Evolutionary conservation across 2,888 invertebrate species (phyloP), one percentile per base, ranked within the genome.

Genomic region (Miltochrista miniata): DNA sequence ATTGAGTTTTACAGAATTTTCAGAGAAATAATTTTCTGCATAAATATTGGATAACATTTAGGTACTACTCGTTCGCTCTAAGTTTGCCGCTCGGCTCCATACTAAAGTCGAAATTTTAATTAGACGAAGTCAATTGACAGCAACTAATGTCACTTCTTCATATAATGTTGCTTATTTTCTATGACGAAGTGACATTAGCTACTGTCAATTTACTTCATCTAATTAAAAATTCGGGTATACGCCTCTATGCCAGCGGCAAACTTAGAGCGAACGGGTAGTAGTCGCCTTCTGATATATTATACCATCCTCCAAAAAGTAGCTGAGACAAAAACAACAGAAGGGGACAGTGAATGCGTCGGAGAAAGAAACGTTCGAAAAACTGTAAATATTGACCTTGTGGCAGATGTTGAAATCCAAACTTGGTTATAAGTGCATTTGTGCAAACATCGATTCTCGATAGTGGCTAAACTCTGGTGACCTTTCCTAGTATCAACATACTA

Each of bases 361-460:
- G 77, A 80, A 85, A 85, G 76, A 80, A 80, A 73, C 75, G 68
- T 72, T 79, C 71, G 73, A 77, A 83, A 84, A 80, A 80, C 83
- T 70, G 80, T 87, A 88, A 90, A 90, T 90, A 90, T 90, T 90
- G 90, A 90, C 89, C 89, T 87, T 87, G 85, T 69, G 75, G 85
- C 89, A 91, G 87, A 89, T 91, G 90, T 88, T 77, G 90, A 88
- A 90, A 90, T 76, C 63, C 81, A 85, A 88, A 85, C 83, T 83
- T 75, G 63, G 78, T 74, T 81, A 78, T 80, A 82, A 80, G 81
- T 88, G 88, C 91, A 90, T 90, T 90, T 90, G 89, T 89, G 88
- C 85, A 90, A 90, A 91, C 87, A 90, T 76, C 75, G 82, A 74
- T 77, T 72, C 77, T 82, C 79, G 85, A 87, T 85, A 84, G 78